Evolutionary conservation across 53 echinoderm and acorn worm genomes (phyloP), one percentile per base, ranked within the genome.

Genomic region (Holothuria scabra): DNA sequence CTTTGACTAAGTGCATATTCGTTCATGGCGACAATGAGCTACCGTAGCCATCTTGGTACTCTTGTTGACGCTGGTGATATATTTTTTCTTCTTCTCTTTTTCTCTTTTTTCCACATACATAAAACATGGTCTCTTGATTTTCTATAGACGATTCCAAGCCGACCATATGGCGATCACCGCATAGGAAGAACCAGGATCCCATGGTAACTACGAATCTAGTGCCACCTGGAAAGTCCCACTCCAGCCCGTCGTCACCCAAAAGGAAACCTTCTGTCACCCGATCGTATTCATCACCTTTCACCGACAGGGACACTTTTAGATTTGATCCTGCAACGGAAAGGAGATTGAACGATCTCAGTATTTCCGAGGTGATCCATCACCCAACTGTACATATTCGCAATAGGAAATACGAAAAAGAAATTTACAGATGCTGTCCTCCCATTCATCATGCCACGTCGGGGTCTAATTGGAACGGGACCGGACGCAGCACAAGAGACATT

Each of bases 201-300:
- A 78, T 78, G 78, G 78, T 78, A 56, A 78, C 78, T 25, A 78
- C 78, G 30, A 56, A 78, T 5, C 58, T 78, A 16, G 56, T 78
- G 57, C 78, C 52, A 56, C 78, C 78, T 18, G 41, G 22, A 30
- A 70, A 24, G 16, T 18, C 78, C 72, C 44, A 44, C 72, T 72
- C 72, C 24, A 23, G 48, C 28, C 72, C 72, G 5, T 46, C 72
- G 44, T 72, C 72, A 28, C 72, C 72, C 21, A 44, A 44, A 26
- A 41, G 44, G 34, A 78, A 78, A 28, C 58, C 11, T 0, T 30
- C 78, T 57, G 78, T 78, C n/a, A 4, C 56, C 8, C 59, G 78
- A 14, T 78, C 78, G 16, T 20, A 30, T 57, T 78, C 78, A 8
- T 46, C 78, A 21, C 78, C 78, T 32, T 78, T 56, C 78, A 33